phyloP scores from a whole-genome alignment of 2,797 vertebrate species.

The Eleutherodactylus coqui region DNA sequence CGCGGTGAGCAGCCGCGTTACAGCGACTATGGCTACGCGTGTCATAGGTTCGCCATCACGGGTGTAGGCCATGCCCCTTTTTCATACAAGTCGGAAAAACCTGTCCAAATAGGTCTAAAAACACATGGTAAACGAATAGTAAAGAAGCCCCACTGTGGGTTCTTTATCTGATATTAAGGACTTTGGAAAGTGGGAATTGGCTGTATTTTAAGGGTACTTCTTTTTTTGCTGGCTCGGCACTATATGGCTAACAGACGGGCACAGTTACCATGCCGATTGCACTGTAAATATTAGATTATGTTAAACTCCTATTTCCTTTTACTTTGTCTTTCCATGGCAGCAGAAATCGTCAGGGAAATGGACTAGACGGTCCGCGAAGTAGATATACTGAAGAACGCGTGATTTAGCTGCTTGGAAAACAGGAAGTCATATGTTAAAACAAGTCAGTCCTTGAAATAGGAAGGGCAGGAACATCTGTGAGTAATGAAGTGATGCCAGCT shows the following conservation, averaged over 20 bases:
- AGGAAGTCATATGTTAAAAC: conserved; percentile 23
- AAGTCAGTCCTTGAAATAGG: conserved; percentile 15
- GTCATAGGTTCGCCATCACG: no score
- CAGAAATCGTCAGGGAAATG: neutral
- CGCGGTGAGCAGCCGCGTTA: no score
- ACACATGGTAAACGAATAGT: no score
- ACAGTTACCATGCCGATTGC: neutral
- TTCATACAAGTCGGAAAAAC: no score
- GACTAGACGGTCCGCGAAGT: no score
- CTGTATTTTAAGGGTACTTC: neutral
- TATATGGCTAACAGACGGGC: neutral
- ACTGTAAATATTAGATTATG: neutral
- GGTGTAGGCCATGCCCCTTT: no score
- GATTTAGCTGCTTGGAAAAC: conserved; percentile 31
- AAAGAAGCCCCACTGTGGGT: no score
- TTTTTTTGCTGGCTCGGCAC: neutral
- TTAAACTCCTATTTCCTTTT: neutral
- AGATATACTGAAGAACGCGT: neutral
- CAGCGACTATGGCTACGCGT: no score
- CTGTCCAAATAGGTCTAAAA: no score
- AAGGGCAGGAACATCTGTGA: conserved; percentile 20
- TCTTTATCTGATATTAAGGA: no score
- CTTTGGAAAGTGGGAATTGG: neutral
- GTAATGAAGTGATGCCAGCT: neutral
- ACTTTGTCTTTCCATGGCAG: neutral